Base-by-base conservation (phyloP, 2,888 invertebrate species). In the Caenorhabditis sulstoni region DNA sequence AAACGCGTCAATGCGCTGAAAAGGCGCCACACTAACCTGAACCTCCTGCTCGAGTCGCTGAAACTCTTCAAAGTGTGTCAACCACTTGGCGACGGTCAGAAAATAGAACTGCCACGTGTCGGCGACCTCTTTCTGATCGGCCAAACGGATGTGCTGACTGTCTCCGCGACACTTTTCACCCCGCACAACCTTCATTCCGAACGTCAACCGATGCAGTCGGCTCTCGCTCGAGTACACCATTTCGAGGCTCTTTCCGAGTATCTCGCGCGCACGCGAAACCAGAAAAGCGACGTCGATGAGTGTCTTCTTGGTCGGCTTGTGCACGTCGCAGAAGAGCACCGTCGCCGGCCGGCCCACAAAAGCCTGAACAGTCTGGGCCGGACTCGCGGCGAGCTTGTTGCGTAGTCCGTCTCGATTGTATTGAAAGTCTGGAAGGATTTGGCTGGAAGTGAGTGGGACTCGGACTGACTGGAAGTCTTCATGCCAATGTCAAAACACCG, bases 41-140 rank as follows among this genome's bases (percentile, higher is more conserved):
- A 71, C 66, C 0, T 39, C 57, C 8, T 52, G 44, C 4, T 71
- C 75, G 1, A 75, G 22, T 5, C 41, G 22, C 29, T 61, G 67
- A 59, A 81, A 81, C 37, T 79, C 79, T 11, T 62, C 55, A 44
- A 75, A 75, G 49, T 79, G 75, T 71, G 67, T 75, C 49, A 77
- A 61, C 79, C 78, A 81, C 53, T 53, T 58, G 8, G 78, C 81
- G 1, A 76, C 68, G 12, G 66, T 58, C 14, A 66, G 58, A 62
- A 81, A 70, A 50, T 64, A 64, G 20, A 41, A 35, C 22, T 77
- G 67, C 62, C 76, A 70, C n/a, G 61, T 70, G 14, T 44, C 61
- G 22, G 61, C 29, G 4, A 70, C 70, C n/a, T 47, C 53, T 39
- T 61, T 45, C 37, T 55, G 61, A 1, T 29, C 53, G 35, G 53